Conservation (phyloP, 2,113 vertebrate genomes). For the Eublepharis macularius region DNA sequence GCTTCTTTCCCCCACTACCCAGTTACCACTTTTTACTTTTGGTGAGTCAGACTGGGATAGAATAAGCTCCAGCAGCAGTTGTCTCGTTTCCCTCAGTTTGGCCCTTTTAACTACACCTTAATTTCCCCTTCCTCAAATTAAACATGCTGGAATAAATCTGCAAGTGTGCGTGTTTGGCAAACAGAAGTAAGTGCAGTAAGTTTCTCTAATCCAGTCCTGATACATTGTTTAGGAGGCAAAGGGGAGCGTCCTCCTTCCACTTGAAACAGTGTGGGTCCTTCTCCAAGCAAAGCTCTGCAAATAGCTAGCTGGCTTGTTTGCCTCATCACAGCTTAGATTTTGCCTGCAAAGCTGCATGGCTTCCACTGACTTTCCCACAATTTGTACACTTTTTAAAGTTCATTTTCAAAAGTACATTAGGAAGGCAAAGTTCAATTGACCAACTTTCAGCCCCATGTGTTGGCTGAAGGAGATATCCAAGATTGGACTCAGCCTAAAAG, state of each 20-base stretch:
- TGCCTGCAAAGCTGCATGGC: neutral
- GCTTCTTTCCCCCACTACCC: neutral
- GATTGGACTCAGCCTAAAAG: neutral
- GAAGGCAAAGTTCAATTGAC: neutral
- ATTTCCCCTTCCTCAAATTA: neutral
- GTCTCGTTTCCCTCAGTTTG: accelerated
- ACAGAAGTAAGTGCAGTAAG: too few species aligned
- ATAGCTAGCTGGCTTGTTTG: neutral
- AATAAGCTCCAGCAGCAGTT: neutral
- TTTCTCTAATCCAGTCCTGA: neutral
- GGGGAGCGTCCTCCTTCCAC: neutral
- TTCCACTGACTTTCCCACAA: neutral
- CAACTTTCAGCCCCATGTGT: neutral
- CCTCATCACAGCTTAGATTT: neutral
- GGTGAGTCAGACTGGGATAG: neutral
- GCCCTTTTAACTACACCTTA: neutral
- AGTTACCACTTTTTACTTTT: neutral
- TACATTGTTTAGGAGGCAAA: neutral
- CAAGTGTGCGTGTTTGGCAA: neutral
- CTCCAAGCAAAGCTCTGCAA: neutral
- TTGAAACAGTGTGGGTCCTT: neutral
- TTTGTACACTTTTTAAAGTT: neutral
- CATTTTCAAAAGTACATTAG: constrained; percentile 26
- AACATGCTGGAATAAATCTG: neutral
- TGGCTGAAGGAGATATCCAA: neutral